These are phyloP conservation scores for Catajapyx aquilonaris DNA, from an alignment of 1,140 invertebrate species.

Conservation along the genomic window DNA sequence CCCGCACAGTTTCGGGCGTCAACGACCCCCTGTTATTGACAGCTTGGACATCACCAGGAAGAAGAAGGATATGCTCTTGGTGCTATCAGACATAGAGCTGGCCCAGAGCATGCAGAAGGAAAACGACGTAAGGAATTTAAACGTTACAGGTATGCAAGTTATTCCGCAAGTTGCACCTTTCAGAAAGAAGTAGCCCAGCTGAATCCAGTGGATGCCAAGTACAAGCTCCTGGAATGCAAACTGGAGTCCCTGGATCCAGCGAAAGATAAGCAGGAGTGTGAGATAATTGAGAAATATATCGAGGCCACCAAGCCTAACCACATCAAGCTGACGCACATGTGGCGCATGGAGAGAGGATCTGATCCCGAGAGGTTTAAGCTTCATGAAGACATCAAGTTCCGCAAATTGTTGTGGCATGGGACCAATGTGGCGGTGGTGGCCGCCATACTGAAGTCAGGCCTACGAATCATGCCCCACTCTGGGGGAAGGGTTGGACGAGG, in stretches of 20 bases:
- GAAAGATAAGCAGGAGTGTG: background rate
- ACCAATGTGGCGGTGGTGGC: constrained; percentile 28
- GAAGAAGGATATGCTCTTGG: constrained; percentile 26
- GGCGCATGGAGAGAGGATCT: constrained; percentile 19
- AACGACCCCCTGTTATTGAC: constrained; percentile 18
- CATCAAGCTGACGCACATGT: constrained; percentile 19
- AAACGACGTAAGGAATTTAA: constrained; percentile 6
- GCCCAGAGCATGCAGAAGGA: constrained; percentile 24
- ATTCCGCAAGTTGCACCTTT: too few species aligned
- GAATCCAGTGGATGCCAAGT: constrained; percentile 22
- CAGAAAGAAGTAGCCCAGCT: background rate
- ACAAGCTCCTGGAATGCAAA: constrained; percentile 20
- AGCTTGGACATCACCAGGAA: constrained; percentile 16
- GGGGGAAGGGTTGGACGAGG: constrained; percentile 24
- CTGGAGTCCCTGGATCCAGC: constrained; percentile 8
- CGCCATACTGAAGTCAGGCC: constrained; percentile 25
- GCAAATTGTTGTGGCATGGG: constrained; percentile 27
- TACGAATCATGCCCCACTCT: constrained; percentile 28
- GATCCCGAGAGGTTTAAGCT: constrained; percentile 17
- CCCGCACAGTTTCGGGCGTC: constrained; percentile 25
- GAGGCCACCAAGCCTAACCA: constrained; percentile 14
- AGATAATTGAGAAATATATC: constrained; percentile 18
- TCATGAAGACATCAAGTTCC: constrained; percentile 17
- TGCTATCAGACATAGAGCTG: constrained; percentile 25
- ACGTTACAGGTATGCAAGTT: too few species aligned